phyloP scores from a whole-genome alignment of 2,888 invertebrate genomes.

The Drosophila borborema region DNA sequence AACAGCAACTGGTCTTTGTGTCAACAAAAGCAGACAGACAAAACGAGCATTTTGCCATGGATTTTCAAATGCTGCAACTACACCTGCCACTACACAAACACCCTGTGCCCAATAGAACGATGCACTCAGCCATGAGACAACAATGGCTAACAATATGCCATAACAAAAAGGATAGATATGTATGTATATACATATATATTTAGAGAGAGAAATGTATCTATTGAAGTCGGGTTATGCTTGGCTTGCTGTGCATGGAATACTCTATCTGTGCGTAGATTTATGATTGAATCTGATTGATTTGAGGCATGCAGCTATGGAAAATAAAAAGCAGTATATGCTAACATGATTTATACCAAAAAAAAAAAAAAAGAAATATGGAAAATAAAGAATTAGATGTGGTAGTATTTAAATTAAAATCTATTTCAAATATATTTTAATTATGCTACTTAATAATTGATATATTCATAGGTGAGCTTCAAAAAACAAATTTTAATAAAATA shows the following conservation, averaged over 20 bases:
- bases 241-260: not conserved
- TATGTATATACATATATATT: not conserved
- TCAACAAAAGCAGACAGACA: conserved; percentile 53
- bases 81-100: conserved; percentile 9
- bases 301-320: no score
- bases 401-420: no score
- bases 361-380: no score
- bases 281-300: no score
- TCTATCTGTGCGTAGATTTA: not conserved
- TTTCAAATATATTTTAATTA: no score
- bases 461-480: no score
- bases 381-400: no score
- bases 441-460: no score
- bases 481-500: no score
- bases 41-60: conserved; percentile 41
- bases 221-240: not conserved
- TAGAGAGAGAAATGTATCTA: not conserved
- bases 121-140: conserved; percentile 63
- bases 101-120: conserved; percentile 17
- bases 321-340: no score
- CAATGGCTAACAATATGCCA: conserved; percentile 69
- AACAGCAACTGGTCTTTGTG: conserved; percentile 68
- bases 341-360: no score
- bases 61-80: conserved; percentile 26
- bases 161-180: conserved; percentile 35